Base-by-base conservation (phyloP, 2,113 vertebrate species). In the Clarias magur region DNA sequence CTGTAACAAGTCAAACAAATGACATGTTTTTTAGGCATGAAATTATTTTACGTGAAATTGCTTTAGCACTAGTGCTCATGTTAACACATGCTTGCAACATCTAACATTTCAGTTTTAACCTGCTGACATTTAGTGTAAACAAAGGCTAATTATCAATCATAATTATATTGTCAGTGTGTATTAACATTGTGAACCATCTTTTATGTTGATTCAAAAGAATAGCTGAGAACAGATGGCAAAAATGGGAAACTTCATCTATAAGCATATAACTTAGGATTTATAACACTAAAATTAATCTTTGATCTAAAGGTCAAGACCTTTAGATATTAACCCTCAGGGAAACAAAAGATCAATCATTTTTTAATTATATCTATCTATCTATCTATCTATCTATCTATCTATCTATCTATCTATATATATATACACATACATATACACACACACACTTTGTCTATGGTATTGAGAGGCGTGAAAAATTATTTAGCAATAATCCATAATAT, bases 1-100 rank as follows among this genome's bases (percentile, higher is more conserved):
- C 98, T 99, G 88, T 63, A 89, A n/a, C 70, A 90, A 2, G 80
- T 76, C 88, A 80, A 9, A 34, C 5, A 30, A 67, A 89, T 23
- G 85, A 80, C 34, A 65, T 60, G 48, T 3, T n/a, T 63, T n/a
- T 27, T 67, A 42, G 19, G 70, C 42, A 73, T 19, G 13, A 34
- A 34, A 34, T 72, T 38, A 72, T 72, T 8, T 17, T 48, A 10
- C 3, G 16, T 23, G 7, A 73, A 73, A 42, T 19, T 21, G 70
- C 70, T 38, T 38, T 38, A 12, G 30, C 17, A 38, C 65, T 67
- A 67, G 63, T 67, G 23, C 63, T 67, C 10, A 67, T n/a, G 11
- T 3, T 12, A 67, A n/a, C 9, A 12, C 3, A 9, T 67, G 65
- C 10, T 3, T 7, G 11, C 11, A 12, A 67, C 6, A 67, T n/a